Evolutionary conservation across 2,888 invertebrate species (phyloP), one percentile per base, ranked within the genome.

Genomic region (Mimumesa dahlbomi): DNA sequence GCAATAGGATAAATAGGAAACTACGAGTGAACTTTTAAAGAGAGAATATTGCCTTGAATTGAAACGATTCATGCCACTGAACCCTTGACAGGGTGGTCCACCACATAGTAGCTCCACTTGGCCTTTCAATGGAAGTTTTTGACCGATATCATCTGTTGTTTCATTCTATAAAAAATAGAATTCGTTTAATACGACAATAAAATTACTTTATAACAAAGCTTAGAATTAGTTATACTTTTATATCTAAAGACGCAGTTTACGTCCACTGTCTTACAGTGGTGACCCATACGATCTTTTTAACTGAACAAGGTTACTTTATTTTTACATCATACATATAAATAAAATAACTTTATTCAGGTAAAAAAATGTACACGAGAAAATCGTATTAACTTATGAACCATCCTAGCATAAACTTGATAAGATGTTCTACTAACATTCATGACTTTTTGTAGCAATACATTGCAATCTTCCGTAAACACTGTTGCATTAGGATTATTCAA

Each of bases 1-100:
- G 86, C 96, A 96, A 88, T 94, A 96, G 21, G 96, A 95, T 16
- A 96, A 91, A 86, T 93, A 96, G 0, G 96, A 94, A 0, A 94
- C 94, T 16, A 96, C 94, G 11, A 96, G 90, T 0, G 96, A 96
- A 87, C 96, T 96, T 90, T 96, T 96, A 85, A 96, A 96, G 75
- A 93, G 91, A 1, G 96, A 96, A 88, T 96, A 96, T 78, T 96
- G 95, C 29, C 96, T 91, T 0, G 94, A 94, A 89, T 95, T 96
- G 88, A 96, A 97, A 53, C 96, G 91, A 89, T 97, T 97, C 96
- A 96, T 96, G 34, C 95, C 95, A 45, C 95, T 95, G 90, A 96
- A 97, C 2, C 96, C 96, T 89, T 97, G 96, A 85, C 96, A 97
- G 0, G 96, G 96, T 0, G 96, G 96, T 0, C 96, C 96, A 7